A percentile compares a stretch with the other conserved stretches of the same genome.
phyloP scores from a whole-genome alignment of 2,797 vertebrate genomes.

The Rhinoraja longicauda region DNA sequence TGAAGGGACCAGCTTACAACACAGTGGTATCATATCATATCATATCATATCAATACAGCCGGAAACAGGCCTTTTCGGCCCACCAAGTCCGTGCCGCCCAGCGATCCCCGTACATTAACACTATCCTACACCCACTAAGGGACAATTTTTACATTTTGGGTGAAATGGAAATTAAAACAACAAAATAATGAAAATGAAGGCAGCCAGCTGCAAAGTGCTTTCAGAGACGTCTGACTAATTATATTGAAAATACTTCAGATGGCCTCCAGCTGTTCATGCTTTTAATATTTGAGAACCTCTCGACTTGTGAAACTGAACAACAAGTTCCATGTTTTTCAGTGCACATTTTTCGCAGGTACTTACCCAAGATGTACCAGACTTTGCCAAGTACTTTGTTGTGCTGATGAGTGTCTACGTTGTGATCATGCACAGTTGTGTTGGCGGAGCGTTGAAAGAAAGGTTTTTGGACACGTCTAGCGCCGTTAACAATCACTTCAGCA shows the following conservation, averaged over 20 bases:
- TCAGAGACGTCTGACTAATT: not conserved
- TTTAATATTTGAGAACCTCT: not conserved
- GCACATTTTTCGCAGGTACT: not conserved
- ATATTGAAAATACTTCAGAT: not conserved
- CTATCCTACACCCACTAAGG: too few relatives aligned
- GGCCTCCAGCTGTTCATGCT: not conserved
- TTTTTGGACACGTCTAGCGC: not conserved
- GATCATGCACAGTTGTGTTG: not conserved
- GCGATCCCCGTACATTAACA: too few relatives aligned
- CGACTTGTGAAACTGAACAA: not conserved
- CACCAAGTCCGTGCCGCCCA: too few relatives aligned
- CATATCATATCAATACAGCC: too few relatives aligned
- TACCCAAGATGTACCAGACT: not conserved
- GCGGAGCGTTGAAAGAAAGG: not conserved
- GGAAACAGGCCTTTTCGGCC: too few relatives aligned
- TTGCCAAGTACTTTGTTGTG: not conserved
- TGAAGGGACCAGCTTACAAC: not conserved
- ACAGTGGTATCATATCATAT: too few relatives aligned
- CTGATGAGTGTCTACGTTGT: not conserved
- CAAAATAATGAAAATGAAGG: not conserved
- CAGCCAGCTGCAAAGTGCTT: not conserved
- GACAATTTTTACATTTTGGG: too few relatives aligned
- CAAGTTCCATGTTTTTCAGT: not conserved
- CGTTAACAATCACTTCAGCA: constrained; percentile 27
- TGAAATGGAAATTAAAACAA: not conserved